These are phyloP conservation scores for Synanceia verrucosa DNA, from an alignment of 2,797 vertebrate genomes.

Conservation along the genomic window DNA sequence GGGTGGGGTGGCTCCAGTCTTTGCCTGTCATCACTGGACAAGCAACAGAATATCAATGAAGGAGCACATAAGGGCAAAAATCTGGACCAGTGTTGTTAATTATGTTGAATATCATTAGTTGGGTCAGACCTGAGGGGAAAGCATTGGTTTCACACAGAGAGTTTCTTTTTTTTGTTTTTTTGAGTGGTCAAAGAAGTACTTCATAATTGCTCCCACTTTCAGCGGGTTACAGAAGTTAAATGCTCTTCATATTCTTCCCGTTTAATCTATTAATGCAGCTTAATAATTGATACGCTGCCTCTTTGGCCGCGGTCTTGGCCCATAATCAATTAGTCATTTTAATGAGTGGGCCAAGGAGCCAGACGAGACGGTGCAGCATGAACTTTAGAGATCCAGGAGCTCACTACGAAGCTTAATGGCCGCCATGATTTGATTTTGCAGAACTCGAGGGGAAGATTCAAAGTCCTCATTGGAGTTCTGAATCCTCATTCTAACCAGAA, in stretches of 20 bases:
- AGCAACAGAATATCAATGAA: slow-evolving; percentile 45
- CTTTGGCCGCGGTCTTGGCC: slow-evolving; percentile 62
- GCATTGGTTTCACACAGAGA: slow-evolving; percentile 5
- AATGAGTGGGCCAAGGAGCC: slow-evolving; percentile 61
- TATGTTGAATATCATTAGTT: slow-evolving; percentile 35
- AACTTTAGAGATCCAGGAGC: slow-evolving; percentile 39
- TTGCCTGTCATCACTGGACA: slow-evolving; percentile 17
- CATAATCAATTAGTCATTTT: slow-evolving; percentile 77
- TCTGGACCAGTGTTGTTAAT: slow-evolving; percentile 44
- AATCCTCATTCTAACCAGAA: neutral
- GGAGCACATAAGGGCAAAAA: slow-evolving; percentile 13
- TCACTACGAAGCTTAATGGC: slow-evolving; percentile 35
- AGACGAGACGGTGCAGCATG: slow-evolving; percentile 26
- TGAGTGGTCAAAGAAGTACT: slow-evolving; percentile 55
- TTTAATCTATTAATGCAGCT: slow-evolving; percentile 81
- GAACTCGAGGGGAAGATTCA: neutral
- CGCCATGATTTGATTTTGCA: slow-evolving; percentile 14
- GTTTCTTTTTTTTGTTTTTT: slow-evolving; percentile 13
- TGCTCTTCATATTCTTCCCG: slow-evolving; percentile 68
- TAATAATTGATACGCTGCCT: slow-evolving; percentile 80
- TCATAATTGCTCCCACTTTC: slow-evolving; percentile 75
- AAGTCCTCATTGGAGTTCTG: neutral
- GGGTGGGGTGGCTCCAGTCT: neutral
- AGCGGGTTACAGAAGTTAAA: slow-evolving; percentile 75
- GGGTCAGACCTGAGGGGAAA: slow-evolving; percentile 22